These are phyloP conservation scores for Philhelius pedissequus DNA, from an alignment of 2,888 invertebrate genomes.

Conservation along the genomic window DNA sequence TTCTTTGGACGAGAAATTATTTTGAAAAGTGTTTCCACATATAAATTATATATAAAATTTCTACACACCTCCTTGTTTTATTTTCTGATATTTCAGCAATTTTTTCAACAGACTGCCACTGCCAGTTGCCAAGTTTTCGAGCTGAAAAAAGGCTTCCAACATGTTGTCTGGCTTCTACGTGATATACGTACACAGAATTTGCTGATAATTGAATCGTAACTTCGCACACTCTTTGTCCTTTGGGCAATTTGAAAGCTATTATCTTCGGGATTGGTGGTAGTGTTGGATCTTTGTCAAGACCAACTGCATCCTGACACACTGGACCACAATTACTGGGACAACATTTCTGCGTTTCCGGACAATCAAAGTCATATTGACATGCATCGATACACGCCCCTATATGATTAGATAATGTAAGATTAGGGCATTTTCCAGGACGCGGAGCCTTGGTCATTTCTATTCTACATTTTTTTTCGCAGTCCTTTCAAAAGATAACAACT, in stretches of 20 bases:
- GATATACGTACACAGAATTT: slow-evolving; percentile 73
- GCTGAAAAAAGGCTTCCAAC: slow-evolving; percentile 84
- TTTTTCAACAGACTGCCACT: slow-evolving; percentile 76
- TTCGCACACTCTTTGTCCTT: slow-evolving; percentile 80
- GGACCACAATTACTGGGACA: slow-evolving; percentile 84
- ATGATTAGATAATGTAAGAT: slow-evolving; percentile 68
- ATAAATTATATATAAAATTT: no score
- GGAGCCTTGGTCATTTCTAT: slow-evolving; percentile 73
- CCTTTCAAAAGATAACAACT: slow-evolving; percentile 22
- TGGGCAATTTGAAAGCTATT: slow-evolving; percentile 79
- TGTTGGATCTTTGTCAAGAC: slow-evolving; percentile 79
- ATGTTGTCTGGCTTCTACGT: slow-evolving; percentile 85
- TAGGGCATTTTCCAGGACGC: slow-evolving; percentile 75
- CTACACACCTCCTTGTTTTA: slow-evolving; percentile 65
- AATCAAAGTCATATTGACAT: slow-evolving; percentile 82
- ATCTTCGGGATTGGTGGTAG: slow-evolving; percentile 84
- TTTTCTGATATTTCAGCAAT: slow-evolving; percentile 74
- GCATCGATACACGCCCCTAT: slow-evolving; percentile 74
- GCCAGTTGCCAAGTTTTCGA: slow-evolving; percentile 84
- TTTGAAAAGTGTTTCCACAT: not conserved
- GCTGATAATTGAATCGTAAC: slow-evolving; percentile 79
- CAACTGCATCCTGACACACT: slow-evolving; percentile 84
- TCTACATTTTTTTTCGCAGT: slow-evolving; percentile 73
- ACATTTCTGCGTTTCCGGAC: slow-evolving; percentile 85
- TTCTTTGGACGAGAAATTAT: slow-evolving; percentile 70